Evolutionary conservation across 2,888 invertebrate genomes (phyloP), one percentile per base, ranked within the genome.

Genomic region (Drosophila histrio): DNA sequence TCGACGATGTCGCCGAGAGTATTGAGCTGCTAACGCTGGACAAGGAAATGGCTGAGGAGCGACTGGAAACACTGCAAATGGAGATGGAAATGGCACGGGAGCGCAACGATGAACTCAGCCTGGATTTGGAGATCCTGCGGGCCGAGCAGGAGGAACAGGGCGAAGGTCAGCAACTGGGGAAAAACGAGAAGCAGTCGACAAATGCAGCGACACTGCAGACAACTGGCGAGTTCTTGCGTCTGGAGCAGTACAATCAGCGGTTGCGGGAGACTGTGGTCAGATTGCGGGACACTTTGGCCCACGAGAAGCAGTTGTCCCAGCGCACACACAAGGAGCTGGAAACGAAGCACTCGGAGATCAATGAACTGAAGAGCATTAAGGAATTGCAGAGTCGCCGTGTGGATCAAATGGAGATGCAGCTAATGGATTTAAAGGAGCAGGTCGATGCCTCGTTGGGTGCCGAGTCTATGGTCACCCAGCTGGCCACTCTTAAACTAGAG

Each of bases 41-140:
- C 91, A 99, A 98, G 91, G 99, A 99, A 93, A 99, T 99, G 98
- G 99, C 99, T 0, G 99, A 99, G 90, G 99, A 99, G 89, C 96
- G 96, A 89, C 94, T 95, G 0, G 96, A 96, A 91, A 95, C 95
- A 0, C 90, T 96, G 30, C 97, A 97, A 91, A 92, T 96, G 77
- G 99, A 99, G 91, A 89, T 98, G 75, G 98, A 98, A 59, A 95
- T 95, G 72, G 94, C 96, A 50, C 95, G 96, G 81, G 98, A 99
- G 91, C 96, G 96, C 90, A 93, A 98, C 59, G 98, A 99, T 89
- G 98, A 98, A 89, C 94, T 98, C 9, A 95, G 95, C 0, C 92
- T 98, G 19, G 99, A 99, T 91, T 93, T 97, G 62, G 96, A 97
- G 89, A 95, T 97, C 66, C 90, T 97, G 46, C 95, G 95, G 76